Evolutionary conservation across 1,140 invertebrate genomes (phyloP), one percentile per base, ranked within the genome.

Genomic region (Thalassaphorura encarpata): DNA sequence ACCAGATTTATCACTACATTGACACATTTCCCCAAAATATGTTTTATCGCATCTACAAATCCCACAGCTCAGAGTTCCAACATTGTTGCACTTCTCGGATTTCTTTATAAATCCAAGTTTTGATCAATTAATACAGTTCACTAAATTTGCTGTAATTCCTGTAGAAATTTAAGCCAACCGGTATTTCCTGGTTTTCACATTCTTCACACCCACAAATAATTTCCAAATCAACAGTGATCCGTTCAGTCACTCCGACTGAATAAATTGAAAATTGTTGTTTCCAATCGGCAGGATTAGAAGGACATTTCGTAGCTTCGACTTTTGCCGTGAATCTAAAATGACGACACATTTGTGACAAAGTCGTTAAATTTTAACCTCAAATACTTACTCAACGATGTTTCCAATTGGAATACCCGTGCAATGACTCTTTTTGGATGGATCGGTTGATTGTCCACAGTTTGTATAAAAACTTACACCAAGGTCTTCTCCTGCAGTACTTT

Each of bases 121-220:
- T n/a, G n/a, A n/a, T n/a, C n/a, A n/a, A n/a, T n/a, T n/a, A n/a
- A n/a, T n/a, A n/a, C n/a, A n/a, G n/a, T n/a, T n/a, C n/a, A n/a
- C n/a, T n/a, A n/a, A n/a, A n/a, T n/a, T n/a, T n/a, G n/a, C n/a
- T n/a, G n/a, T n/a, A n/a, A n/a, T n/a, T n/a, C n/a, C n/a, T n/a
- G n/a, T n/a, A n/a, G n/a, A n/a, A n/a, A n/a, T n/a, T n/a, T n/a
- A n/a, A 33, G 61, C 63, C 64, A 63, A 79, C 77, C 46, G 66
- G 66, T 58, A 81, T 76, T 43, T 77, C 77, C 0, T 72, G 70
- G 56, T 77, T 75, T 69, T 91, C 88, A 71, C 92, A 97, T 23
- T 83, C n/a, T n/a, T n/a, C 82, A 67, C 92, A 97, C 60, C 89
- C 83, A 67, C 92, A 97, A 1, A 90, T 71, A 78, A 95, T 86